Evolutionary conservation across 2,888 invertebrate species (phyloP).

Genomic region (Balanococcus diminutus): DNA sequence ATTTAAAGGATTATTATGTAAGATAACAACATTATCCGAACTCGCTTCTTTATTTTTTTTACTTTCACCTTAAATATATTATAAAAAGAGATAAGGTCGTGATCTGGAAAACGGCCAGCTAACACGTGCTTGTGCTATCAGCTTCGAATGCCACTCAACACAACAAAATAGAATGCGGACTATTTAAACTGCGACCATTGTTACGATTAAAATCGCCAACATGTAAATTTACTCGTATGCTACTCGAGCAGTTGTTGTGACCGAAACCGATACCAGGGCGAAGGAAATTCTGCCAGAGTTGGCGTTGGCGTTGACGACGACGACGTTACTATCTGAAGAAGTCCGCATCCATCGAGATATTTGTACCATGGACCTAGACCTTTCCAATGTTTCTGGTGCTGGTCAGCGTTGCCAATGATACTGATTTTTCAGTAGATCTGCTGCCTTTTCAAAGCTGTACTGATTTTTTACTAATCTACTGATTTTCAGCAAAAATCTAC

Average conservation of each 20-base stretch:
- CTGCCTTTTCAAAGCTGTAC: too few relatives aligned
- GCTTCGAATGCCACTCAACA: constrained; percentile 5
- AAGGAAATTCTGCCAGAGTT: background rate
- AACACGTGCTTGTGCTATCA: constrained; percentile 35
- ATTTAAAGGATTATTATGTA: constrained; percentile 36
- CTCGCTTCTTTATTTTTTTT: constrained; percentile 48
- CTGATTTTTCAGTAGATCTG: too few relatives aligned
- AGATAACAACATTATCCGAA: constrained; percentile 42
- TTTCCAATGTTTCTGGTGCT: too few relatives aligned
- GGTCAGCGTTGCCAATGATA: too few relatives aligned
- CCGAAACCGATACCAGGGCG: background rate
- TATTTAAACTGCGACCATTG: constrained; percentile 23
- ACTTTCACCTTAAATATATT: constrained; percentile 33
- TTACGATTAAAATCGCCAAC: constrained; percentile 39
- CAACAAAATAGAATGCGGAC: constrained; percentile 24
- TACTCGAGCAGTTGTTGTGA: background rate
- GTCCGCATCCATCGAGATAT: too few relatives aligned
- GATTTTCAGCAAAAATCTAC: too few relatives aligned
- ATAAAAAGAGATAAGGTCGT: constrained; percentile 33
- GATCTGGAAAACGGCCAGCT: constrained; percentile 49
- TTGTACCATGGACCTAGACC: too few relatives aligned
- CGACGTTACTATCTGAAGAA: background rate
- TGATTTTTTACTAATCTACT: too few relatives aligned
- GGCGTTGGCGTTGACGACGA: constrained; percentile 40
- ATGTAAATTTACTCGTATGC: background rate